Conservation (phyloP, 2,113 vertebrate species). For the Cyprichromis sp. region DNA sequence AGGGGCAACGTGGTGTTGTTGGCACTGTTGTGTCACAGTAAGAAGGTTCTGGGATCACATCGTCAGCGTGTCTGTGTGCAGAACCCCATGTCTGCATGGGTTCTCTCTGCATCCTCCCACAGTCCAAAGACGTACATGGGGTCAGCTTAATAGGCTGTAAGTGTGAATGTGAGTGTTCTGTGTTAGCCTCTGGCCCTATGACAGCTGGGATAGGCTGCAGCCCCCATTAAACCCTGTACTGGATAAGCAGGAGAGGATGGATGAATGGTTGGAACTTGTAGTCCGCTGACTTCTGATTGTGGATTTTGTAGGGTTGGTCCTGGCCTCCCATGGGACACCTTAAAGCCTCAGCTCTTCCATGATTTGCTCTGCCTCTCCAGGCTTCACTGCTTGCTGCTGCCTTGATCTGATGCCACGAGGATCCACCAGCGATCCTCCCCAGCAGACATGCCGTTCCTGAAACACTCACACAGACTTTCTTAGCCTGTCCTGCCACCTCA, state of each 20-base stretch:
- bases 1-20: background rate
- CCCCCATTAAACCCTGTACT: background rate
- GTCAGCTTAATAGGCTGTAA: fast-evolving
- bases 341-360: background rate
- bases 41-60: background rate
- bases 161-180: background rate
- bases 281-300: background rate
- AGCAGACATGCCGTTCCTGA: fast-evolving
- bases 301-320: background rate
- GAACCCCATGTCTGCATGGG: background rate
- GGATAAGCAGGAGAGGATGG: background rate
- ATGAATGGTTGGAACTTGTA: background rate
- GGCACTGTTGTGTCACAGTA: background rate
- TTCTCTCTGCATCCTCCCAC: background rate
- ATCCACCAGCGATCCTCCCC: background rate
- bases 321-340: background rate
- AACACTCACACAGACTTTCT: background rate
- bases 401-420: background rate
- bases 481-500: background rate
- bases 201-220: background rate
- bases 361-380: background rate
- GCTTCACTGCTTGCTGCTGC: background rate
- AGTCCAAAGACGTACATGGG: fast-evolving
- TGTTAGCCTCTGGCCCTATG: fast-evolving
- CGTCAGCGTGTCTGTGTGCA: background rate